Conservation (phyloP, 2,888 invertebrate genomes). For the Nephrocerus scutellatus region DNA sequence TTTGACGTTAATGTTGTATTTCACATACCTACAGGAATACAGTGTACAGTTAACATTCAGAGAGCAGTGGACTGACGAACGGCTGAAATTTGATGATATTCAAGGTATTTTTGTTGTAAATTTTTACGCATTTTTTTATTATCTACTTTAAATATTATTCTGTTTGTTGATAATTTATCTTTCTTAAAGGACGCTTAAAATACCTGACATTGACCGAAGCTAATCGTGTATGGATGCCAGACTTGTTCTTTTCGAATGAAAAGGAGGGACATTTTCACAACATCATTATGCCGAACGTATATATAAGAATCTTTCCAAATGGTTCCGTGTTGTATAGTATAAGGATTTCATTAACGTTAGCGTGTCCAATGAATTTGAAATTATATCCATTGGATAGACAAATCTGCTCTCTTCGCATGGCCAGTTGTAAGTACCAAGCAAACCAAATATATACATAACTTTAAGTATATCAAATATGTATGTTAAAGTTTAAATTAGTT, state of each 20-base stretch:
- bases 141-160: background rate
- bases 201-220: slow-evolving; percentile 91
- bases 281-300: slow-evolving; percentile 96
- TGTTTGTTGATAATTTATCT: background rate
- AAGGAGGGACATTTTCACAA: slow-evolving; percentile 96
- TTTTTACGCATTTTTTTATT: too few species aligned
- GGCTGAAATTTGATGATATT: slow-evolving; percentile 81
- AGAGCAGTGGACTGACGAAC: slow-evolving; percentile 94
- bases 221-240: slow-evolving; percentile 96
- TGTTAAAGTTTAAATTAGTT: background rate
- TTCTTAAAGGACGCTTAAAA: slow-evolving; percentile 66
- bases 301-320: slow-evolving; percentile 91
- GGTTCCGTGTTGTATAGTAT: slow-evolving; percentile 95
- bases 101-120: slow-evolving; percentile 55
- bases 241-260: slow-evolving; percentile 96
- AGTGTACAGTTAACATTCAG: slow-evolving; percentile 95
- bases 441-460: background rate
- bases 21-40: slow-evolving; percentile 67
- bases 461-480: background rate
- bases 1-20: too few species aligned
- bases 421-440: slow-evolving; percentile 96
- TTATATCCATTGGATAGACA: slow-evolving; percentile 94
- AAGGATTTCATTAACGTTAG: slow-evolving; percentile 90
- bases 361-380: slow-evolving; percentile 96
- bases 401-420: slow-evolving; percentile 90